Conservation (phyloP, 2,888 invertebrate genomes). For the Calliopum simillimum region DNA sequence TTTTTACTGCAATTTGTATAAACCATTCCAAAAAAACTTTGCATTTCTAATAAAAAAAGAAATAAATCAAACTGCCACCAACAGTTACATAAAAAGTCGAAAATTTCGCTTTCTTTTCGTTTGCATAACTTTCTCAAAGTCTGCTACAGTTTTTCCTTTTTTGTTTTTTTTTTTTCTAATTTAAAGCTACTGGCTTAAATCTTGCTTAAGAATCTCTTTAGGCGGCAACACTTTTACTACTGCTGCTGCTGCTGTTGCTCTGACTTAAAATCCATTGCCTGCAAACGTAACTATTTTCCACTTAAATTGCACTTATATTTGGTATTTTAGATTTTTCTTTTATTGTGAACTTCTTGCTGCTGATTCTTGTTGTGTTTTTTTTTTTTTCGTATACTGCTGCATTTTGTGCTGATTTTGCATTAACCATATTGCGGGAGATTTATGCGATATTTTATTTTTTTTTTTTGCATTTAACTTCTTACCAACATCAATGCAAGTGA, state of each 20-base stretch:
- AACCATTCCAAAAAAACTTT: too few relatives aligned
- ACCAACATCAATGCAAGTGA: conserved; percentile 33
- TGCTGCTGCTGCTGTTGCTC: conserved; percentile 21
- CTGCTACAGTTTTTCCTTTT: conserved; percentile 4
- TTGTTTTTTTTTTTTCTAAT: neutral
- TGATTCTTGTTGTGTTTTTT: neutral
- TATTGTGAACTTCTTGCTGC: too few relatives aligned
- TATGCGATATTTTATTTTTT: conserved; percentile 46
- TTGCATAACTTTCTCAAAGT: neutral
- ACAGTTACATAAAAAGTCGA: too few relatives aligned
- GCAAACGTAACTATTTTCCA: conserved; percentile 26
- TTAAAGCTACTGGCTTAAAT: conserved; percentile 11
- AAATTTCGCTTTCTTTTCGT: conserved; percentile 25
- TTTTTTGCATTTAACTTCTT: conserved; percentile 39
- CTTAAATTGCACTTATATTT: conserved; percentile 13
- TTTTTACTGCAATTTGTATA: too few relatives aligned
- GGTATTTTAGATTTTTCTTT: too few relatives aligned
- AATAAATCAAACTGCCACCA: too few relatives aligned
- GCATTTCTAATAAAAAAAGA: too few relatives aligned
- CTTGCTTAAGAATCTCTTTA: conserved; percentile 22
- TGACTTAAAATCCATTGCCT: conserved; percentile 13
- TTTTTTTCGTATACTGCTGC: neutral
- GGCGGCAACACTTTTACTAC: conserved; percentile 30
- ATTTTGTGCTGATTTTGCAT: conserved; percentile 41
- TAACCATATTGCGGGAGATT: conserved; percentile 54